Base-by-base conservation (phyloP, 2,797 vertebrate genomes). In the Coracias cyanogaster region DNA sequence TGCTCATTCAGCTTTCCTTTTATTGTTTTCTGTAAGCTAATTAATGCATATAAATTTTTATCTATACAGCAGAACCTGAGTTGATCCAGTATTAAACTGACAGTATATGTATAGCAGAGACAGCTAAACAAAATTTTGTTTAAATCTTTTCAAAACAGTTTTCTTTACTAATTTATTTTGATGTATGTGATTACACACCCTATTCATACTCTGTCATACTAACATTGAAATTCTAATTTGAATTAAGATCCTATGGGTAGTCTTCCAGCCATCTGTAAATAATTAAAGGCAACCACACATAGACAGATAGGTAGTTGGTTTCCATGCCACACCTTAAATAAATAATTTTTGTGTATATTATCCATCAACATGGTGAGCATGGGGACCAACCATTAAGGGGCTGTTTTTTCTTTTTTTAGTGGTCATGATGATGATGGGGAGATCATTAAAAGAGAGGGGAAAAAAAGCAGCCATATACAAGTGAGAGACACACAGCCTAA, bases 191-290 rank as follows among this genome's bases (percentile, higher is more conserved):
- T 72, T 86, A 46, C 28, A 91, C 35, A 31, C 4, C 88, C 20
- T 80, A 33, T 80, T 91, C 80, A 66, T 76, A 78, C 24, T 81
- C 55, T 62, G 51, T 28, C 55, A 89, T 43, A 65, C 31, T 60
- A 67, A 82, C 41, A 94, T 28, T 95, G 70, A 88, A 95, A 95
- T 96, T 95, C 72, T 94, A 89, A 94, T 88, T 60, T 77, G 65
- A 86, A 55, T 93, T 82, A 83, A 84, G 80, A 86, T 86, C 82
- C 55, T 86, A n/a, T 57, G 60, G 19, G 46, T 76, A 91, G 61
- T 82, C 77, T 94, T 96, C 41, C 60, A 88, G 52, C 45, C 84
- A 89, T 85, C 86, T 93, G 54, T 79, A 93, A 81, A 94, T 92
- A 67, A 33, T 46, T 89, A 46, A 86, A 69, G 33, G 67, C n/a